phyloP scores from a whole-genome alignment of 2,797 vertebrate genomes.

The Chaetophractus vellerosus region DNA sequence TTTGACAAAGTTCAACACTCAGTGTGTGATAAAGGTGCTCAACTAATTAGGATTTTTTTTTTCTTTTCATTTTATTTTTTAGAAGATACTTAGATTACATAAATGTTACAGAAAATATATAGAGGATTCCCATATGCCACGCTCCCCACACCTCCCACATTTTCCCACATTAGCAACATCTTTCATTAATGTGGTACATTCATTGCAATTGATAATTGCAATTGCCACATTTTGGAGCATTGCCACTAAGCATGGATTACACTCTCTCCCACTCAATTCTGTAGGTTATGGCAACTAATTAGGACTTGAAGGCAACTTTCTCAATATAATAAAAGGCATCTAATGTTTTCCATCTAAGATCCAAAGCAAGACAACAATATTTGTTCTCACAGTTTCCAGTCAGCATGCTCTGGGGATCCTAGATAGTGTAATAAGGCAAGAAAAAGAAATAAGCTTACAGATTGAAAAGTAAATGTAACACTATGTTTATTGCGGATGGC shows the following conservation, averaged over 20 bases:
- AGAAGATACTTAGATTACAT: no score
- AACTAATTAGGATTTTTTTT: not conserved
- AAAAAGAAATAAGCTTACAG: conserved; percentile 31
- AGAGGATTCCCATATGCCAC: no score
- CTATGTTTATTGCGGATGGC: conserved; percentile 12
- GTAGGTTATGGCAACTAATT: not conserved
- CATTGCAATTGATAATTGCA: no score
- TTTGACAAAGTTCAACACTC: conserved; percentile 27
- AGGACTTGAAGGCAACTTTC: not conserved
- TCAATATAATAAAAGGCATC: not conserved
- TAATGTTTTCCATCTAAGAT: conserved; percentile 10
- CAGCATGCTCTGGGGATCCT: conserved; percentile 1
- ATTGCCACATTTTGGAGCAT: no score
- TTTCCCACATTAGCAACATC: no score
- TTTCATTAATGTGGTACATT: no score
- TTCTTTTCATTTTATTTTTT: no score
- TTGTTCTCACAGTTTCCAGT: not conserved
- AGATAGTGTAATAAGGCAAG: not conserved
- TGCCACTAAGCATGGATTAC: no score
- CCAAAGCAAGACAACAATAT: not conserved
- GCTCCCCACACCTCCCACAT: no score
- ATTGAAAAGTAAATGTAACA: conserved; percentile 41
- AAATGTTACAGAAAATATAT: no score
- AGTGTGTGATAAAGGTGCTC: conserved; percentile 35
- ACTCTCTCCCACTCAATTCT: no score